Percentiles rank a stretch among this genome's conserved stretches.
These are phyloP conservation scores for Pachycephus smyrnensis DNA, from an alignment of 2,888 invertebrate species.

Conservation along the genomic window DNA sequence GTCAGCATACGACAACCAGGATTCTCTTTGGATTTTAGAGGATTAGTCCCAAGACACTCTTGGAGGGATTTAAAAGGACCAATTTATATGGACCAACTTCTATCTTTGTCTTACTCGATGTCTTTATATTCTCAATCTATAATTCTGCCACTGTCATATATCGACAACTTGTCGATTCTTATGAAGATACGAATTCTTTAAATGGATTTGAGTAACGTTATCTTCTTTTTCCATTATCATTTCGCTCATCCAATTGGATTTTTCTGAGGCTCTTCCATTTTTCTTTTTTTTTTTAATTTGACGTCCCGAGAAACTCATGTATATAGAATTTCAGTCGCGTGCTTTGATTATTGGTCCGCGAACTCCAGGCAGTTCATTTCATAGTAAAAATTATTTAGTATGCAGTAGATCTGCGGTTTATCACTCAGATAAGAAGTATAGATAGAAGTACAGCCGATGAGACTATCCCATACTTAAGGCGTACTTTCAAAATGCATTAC, in stretches of 20 bases:
- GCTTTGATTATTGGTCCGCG: too few species aligned
- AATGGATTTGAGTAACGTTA: not conserved
- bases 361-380: too few species aligned
- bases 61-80: too few species aligned
- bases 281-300: not conserved
- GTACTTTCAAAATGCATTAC: too few species aligned
- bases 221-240: not conserved
- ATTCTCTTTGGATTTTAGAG: conserved; percentile 13
- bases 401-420: too few species aligned
- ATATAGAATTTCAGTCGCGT: too few species aligned
- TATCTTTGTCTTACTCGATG: too few species aligned
- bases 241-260: not conserved
- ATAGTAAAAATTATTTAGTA: too few species aligned
- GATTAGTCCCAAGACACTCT: not conserved
- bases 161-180: not conserved
- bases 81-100: not conserved
- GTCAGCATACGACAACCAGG: not conserved
- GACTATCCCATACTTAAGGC: too few species aligned
- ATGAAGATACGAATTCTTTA: not conserved
- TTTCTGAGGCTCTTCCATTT: not conserved
- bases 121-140: not conserved
- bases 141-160: too few species aligned
- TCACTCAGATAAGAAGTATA: too few species aligned
- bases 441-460: too few species aligned
- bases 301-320: not conserved